These are phyloP conservation scores for Sinelater perroti DNA, from an alignment of 2,888 invertebrate species.

Conservation along the genomic window DNA sequence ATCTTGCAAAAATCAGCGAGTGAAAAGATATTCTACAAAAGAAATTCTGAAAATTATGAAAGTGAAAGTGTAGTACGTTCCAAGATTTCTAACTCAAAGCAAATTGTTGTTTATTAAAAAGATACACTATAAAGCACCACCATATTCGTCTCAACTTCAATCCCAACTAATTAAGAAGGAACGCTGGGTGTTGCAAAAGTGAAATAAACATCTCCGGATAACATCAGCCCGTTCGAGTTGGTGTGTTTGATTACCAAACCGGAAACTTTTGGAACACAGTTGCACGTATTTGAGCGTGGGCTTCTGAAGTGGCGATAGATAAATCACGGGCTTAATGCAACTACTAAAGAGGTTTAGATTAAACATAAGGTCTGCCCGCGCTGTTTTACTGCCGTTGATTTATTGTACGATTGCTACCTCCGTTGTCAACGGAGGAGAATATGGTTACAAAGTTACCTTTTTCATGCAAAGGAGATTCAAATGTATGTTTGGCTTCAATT, in stretches of 20 bases:
- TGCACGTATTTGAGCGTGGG: slow-evolving; percentile 10
- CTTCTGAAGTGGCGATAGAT: slow-evolving; percentile 15
- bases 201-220: slow-evolving; percentile 17
- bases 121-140: too few species aligned
- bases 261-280: slow-evolving; percentile 17
- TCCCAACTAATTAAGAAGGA: too few species aligned
- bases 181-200: slow-evolving; percentile 7
- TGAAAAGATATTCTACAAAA: too few species aligned
- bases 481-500: not conserved
- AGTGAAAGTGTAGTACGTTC: too few species aligned
- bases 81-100: too few species aligned
- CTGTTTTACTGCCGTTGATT: slow-evolving; percentile 1
- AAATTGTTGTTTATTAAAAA: too few species aligned
- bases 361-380: not conserved
- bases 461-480: not conserved
- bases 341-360: slow-evolving; percentile 9
- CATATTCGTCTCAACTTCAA: too few species aligned
- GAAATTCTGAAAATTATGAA: too few species aligned
- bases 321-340: slow-evolving; percentile 18
- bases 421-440: not conserved
- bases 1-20: too few species aligned
- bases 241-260: slow-evolving; percentile 11
- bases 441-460: not conserved
- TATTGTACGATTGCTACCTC: not conserved
- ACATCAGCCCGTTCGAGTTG: slow-evolving; percentile 4